Evolutionary conservation across 2,888 invertebrate genomes (phyloP), one percentile per base, ranked within the genome.

Genomic region (Diaperis boleti): DNA sequence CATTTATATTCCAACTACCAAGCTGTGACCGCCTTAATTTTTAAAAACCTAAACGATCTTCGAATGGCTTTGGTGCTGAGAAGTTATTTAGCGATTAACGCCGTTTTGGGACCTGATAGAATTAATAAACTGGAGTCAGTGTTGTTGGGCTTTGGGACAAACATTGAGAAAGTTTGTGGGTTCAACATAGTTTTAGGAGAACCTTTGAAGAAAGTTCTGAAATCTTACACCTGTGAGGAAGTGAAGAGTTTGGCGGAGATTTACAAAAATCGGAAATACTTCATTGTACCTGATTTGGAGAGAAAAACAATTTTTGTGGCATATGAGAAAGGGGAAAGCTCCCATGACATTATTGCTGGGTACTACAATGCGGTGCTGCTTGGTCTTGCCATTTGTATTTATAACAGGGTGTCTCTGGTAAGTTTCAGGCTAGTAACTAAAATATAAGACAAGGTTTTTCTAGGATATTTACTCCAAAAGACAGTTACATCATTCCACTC

Each of bases 1-100:
- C 98, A 98, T 82, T 83, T 98, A 10, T 87, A 87, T 75, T 91
- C 92, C 47, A 98, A 98, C 83, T 95, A 94, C 77, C 85, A 87
- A 70, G 96, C 97, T 1, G 94, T 98, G 0, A 87, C 87, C 67
- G 84, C 92, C 0, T 86, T 98, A 6, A 87, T 90, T 69, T 85
- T 97, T 78, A 87, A 88, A 69, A 90, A 91, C 0, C 85, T 97
- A 33, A 98, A 97, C 78, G 89, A 88, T 72, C 87, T 91, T 17
- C 86, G 97, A 47, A 88, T 92, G 68, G 82, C 90, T 13, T 84
- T 92, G 59, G 82, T 90, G 0, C 82, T 95, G 15, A 85, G 89
- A 67, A 83, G 86, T 49, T 95, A 90, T 78, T 82, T 93, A 59
- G 82, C 81, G 13, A 82, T 84, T 13, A 87, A 88, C 56, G 79